Evolutionary conservation across 2,113 vertebrate genomes (phyloP).

Genomic region (Okapia johnstoni): DNA sequence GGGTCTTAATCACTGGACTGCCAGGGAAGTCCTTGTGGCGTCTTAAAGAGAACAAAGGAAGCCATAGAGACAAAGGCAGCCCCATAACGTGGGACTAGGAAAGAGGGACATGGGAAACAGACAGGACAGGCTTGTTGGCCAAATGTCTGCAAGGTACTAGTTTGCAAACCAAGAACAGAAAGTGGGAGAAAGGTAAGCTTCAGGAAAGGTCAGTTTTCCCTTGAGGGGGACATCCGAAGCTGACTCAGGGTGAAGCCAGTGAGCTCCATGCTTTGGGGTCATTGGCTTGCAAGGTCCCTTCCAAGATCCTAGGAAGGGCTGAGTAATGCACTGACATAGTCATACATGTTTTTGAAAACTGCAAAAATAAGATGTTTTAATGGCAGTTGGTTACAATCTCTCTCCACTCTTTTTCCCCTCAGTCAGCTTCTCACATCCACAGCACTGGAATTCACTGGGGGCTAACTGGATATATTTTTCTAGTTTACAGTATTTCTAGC

Average conservation of each 20-base stretch:
- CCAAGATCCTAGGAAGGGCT: background rate
- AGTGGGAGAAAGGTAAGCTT: no score
- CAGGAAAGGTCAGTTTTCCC: background rate
- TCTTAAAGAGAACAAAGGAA: background rate
- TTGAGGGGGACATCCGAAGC: background rate
- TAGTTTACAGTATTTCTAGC: background rate
- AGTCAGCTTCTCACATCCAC: accelerated
- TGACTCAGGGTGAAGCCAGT: background rate
- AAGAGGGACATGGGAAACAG: background rate
- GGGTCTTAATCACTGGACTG: background rate
- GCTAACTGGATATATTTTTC: background rate
- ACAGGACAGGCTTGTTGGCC: background rate
- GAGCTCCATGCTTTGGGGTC: accelerated
- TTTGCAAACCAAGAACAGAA: accelerated
- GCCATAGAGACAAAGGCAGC: background rate
- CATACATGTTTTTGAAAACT: background rate
- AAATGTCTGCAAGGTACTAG: accelerated
- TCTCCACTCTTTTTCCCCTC: background rate
- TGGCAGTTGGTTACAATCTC: background rate
- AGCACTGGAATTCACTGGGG: background rate
- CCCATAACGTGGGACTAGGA: background rate
- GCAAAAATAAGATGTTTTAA: background rate
- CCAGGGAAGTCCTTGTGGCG: background rate
- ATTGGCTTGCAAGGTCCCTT: background rate
- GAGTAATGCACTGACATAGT: accelerated